Conservation (phyloP, 2,888 invertebrate genomes). For the Cephonodes hylas region DNA sequence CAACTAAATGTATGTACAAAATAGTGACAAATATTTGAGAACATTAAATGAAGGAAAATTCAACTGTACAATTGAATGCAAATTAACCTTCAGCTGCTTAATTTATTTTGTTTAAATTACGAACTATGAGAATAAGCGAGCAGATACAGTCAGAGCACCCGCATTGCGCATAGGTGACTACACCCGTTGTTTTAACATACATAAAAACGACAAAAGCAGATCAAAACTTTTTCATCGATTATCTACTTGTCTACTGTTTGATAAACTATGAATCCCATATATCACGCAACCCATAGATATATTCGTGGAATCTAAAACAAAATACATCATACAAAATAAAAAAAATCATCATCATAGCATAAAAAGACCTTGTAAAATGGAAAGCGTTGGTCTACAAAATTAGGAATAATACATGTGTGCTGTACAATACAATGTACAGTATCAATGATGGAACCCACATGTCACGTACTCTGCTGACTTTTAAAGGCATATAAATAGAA, state of each 20-base stretch:
- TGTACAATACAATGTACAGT: background rate
- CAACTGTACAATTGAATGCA: background rate
- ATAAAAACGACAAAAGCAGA: background rate
- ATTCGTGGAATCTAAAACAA: no score
- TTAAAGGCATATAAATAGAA: constrained; percentile 41
- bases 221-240: background rate
- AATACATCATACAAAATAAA: no score
- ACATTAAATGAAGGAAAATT: background rate
- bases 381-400: background rate
- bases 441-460: constrained; percentile 12
- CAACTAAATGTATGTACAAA: background rate
- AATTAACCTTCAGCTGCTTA: background rate
- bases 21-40: background rate
- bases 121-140: background rate
- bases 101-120: constrained; percentile 7
- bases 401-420: background rate
- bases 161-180: background rate
- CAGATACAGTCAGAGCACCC: background rate
- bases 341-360: no score
- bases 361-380: background rate
- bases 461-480: constrained; percentile 16
- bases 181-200: background rate
- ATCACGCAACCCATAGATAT: no score
- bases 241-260: no score
- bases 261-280: no score